Evolutionary conservation across 2,113 vertebrate species (phyloP).

Genomic region (Clarias batrachus): DNA sequence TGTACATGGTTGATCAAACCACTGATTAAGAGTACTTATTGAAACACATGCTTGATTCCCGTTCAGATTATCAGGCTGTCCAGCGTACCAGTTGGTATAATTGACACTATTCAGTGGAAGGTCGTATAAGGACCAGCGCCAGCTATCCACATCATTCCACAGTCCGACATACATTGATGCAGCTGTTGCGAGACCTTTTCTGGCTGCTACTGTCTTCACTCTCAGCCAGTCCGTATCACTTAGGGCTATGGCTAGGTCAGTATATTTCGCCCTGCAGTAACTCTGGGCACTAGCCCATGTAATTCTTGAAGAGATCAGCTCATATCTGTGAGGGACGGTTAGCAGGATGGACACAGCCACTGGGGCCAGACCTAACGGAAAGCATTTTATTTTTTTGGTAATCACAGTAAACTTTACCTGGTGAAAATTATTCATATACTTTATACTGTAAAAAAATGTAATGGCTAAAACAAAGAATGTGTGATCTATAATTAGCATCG

Average conservation of each 20-base stretch:
- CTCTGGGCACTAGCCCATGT: background rate
- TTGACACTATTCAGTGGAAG: background rate
- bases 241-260: background rate
- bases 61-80: background rate
- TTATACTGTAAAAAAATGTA: too few species aligned
- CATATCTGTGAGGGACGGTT: background rate
- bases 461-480: too few species aligned
- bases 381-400: too few species aligned
- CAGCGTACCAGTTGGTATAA: background rate
- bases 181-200: too few species aligned
- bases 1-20: background rate
- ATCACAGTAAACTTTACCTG: background rate
- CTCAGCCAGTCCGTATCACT: background rate
- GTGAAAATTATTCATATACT: too few species aligned
- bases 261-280: background rate
- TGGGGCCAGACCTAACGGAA: background rate
- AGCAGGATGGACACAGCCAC: background rate
- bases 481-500: too few species aligned
- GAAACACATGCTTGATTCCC: background rate
- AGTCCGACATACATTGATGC: too few species aligned
- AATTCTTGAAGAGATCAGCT: background rate
- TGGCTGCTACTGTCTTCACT: too few species aligned
- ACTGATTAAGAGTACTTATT: background rate
- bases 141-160: background rate
- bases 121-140: background rate